A percentile compares a stretch with the other conserved stretches of the same genome.
These are phyloP conservation scores for Drosophila melanocephala DNA, from an alignment of 2,888 invertebrate species.

Conservation along the genomic window DNA sequence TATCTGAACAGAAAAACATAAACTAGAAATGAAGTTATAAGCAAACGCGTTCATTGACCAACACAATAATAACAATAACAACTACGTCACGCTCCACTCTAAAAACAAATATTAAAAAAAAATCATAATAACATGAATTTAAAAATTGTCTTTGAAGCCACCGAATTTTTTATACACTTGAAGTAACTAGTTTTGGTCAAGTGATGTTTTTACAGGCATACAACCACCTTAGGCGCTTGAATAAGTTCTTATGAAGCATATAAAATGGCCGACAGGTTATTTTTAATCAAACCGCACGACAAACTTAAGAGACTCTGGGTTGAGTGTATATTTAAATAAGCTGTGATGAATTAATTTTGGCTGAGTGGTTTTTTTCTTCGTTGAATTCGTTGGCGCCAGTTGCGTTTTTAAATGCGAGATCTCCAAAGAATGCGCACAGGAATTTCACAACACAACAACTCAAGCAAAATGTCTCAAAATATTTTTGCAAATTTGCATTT, in stretches of 20 bases:
- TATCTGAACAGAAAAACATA: conserved; percentile 43
- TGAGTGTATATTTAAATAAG: conserved; percentile 13
- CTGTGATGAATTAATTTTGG: conserved; percentile 34
- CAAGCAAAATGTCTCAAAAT: conserved; percentile 22
- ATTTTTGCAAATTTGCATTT: conserved; percentile 53
- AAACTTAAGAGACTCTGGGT: background rate
- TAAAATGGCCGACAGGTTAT: background rate
- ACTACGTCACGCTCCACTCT: conserved; percentile 61
- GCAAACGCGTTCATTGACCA: conserved; percentile 78
- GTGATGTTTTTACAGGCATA: background rate
- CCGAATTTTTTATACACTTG: conserved; percentile 28
- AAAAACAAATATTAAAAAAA: conserved; percentile 18
- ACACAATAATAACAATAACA: conserved; percentile 35
- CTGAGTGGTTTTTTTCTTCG: conserved; percentile 19
- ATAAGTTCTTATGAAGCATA: background rate
- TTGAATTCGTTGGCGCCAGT: conserved; percentile 54
- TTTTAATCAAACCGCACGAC: background rate
- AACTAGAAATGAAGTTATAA: conserved; percentile 53
- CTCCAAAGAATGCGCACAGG: conserved; percentile 73
- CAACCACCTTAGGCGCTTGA: background rate
- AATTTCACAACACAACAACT: conserved; percentile 55
- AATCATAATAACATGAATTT: conserved; percentile 18
- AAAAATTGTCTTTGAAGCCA: conserved; percentile 11
- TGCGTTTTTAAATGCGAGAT: conserved; percentile 57
- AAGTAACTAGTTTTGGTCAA: background rate